phyloP scores from a whole-genome alignment of 2,113 vertebrate genomes.

The Passer domesticus region DNA sequence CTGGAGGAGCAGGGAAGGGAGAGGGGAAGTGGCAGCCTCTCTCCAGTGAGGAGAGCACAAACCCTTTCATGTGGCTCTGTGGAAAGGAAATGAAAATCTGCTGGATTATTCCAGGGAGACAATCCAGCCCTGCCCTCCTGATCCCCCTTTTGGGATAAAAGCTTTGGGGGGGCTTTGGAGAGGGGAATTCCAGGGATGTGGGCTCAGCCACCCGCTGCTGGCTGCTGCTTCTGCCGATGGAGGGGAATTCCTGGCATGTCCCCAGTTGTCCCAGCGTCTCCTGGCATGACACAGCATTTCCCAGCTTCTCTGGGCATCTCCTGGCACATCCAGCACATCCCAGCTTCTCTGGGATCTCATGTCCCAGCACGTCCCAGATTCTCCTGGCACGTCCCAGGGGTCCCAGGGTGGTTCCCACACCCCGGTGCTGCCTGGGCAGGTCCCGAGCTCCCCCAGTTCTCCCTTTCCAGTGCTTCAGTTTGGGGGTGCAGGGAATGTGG shows the following conservation, averaged over 20 bases:
- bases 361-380: too few species aligned
- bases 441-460: background rate
- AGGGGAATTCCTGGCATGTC: background rate
- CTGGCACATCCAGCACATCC: background rate
- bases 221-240: background rate
- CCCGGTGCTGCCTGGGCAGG: accelerated
- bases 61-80: background rate
- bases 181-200: background rate
- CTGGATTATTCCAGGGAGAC: background rate
- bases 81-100: background rate
- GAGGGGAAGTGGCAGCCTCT: background rate
- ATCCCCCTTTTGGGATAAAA: background rate
- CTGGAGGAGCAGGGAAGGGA: background rate
- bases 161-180: background rate
- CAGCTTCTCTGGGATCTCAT: too few species aligned
- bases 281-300: background rate
- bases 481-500: accelerated
- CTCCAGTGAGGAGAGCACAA: background rate
- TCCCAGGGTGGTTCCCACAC: background rate
- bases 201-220: background rate
- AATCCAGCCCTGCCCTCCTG: background rate
- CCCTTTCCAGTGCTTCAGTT: background rate
- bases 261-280: background rate
- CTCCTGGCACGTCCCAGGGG: accelerated
- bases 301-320: background rate